A percentile compares a stretch with the other conserved stretches of the same genome.
phyloP scores from a whole-genome alignment of 2,888 invertebrate species.

The Cerceris ruficornis region DNA sequence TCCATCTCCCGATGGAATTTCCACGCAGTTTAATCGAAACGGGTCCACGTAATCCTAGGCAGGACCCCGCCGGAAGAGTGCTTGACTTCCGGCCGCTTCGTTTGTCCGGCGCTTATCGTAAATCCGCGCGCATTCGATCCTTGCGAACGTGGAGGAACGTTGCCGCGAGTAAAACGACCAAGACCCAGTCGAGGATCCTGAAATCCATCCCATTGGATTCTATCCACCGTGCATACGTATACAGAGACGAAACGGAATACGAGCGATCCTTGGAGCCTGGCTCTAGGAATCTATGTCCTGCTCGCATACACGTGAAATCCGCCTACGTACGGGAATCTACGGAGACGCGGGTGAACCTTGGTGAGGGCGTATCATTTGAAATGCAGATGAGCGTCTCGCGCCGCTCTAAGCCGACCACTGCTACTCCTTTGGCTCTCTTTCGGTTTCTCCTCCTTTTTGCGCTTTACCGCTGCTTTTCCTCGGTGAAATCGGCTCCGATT shows the following conservation, averaged over 20 bases:
- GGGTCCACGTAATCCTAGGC: conserved; percentile 40
- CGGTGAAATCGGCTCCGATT: conserved; percentile 1
- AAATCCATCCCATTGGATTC: conserved; percentile 44
- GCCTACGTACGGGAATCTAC: conserved; percentile 5
- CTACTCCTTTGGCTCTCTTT: conserved; percentile 20
- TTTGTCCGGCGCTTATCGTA: conserved; percentile 48
- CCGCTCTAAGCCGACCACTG: conserved; percentile 57
- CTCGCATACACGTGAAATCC: not conserved
- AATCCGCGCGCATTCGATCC: conserved; percentile 41
- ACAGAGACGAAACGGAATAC: no score
- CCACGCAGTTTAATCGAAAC: conserved; percentile 52
- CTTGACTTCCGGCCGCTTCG: conserved; percentile 55
- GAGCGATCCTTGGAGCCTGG: no score
- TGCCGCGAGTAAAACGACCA: conserved; percentile 22
- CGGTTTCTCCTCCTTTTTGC: conserved; percentile 8
- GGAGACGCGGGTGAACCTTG: conserved; percentile 55
- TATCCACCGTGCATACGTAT: not conserved
- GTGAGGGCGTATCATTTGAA: conserved; percentile 66
- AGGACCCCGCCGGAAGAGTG: conserved; percentile 36
- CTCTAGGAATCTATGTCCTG: no score
- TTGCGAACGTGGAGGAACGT: conserved; percentile 4
- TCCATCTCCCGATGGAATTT: conserved; percentile 40
- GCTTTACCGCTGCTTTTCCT: conserved; percentile 35
- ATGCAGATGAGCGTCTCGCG: conserved; percentile 75
- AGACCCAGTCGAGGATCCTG: conserved; percentile 6